Conservation (phyloP, 1,140 invertebrate species). For the Rhopalosiphum maidis region DNA sequence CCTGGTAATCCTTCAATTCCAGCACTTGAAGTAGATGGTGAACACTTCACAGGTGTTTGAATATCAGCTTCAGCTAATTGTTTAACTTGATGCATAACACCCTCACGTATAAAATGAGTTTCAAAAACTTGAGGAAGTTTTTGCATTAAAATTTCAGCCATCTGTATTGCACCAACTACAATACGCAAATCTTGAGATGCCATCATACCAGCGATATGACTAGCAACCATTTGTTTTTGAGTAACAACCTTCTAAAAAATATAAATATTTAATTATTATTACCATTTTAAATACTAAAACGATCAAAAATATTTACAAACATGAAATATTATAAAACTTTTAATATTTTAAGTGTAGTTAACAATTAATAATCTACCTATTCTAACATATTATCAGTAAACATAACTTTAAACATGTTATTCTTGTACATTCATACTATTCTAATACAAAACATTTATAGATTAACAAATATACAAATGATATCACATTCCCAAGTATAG, state of each 20-base stretch:
- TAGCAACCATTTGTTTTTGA: conserved; percentile 93
- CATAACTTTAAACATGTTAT: background rate
- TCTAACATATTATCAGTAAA: too few species aligned
- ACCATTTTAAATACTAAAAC: conserved; percentile 48
- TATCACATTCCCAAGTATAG: background rate
- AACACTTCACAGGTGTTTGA: conserved; percentile 31
- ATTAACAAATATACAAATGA: background rate
- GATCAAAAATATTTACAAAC: background rate
- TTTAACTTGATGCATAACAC: conserved; percentile 63
- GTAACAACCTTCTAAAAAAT: conserved; percentile 73
- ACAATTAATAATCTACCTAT: too few species aligned
- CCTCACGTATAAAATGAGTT: conserved; percentile 93
- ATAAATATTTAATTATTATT: background rate
- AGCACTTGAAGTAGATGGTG: conserved; percentile 26
- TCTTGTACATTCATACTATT: background rate
- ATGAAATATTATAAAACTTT: background rate
- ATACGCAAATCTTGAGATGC: conserved; percentile 94
- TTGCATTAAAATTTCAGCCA: conserved; percentile 95
- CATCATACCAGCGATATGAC: conserved; percentile 97
- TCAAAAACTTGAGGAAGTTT: conserved; percentile 93
- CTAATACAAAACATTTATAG: background rate
- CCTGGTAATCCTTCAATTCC: conserved; percentile 52
- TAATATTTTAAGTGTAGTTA: background rate
- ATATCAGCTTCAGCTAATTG: conserved; percentile 57
- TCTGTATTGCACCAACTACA: conserved; percentile 95